phyloP scores from a whole-genome alignment of 2,888 invertebrate genomes.

The Drosophila neonasuta region DNA sequence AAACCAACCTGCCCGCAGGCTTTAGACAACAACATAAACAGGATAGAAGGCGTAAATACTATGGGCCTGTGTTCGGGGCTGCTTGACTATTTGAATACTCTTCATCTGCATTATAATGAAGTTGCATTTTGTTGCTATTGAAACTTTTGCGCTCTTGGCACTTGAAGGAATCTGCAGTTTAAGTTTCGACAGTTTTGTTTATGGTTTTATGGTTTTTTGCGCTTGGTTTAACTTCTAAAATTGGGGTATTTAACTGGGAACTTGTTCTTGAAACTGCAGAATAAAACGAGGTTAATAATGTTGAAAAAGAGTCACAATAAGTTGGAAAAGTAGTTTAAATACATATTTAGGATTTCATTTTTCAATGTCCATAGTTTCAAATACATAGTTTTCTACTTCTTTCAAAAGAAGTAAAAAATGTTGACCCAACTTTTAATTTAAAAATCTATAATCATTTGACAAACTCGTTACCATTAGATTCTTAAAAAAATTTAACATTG shows the following conservation, averaged over 20 bases:
- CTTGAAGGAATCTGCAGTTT: background rate
- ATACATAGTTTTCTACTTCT: no score
- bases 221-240: background rate
- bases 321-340: no score
- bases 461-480: no score
- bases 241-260: background rate
- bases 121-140: slow-evolving; percentile 1
- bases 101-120: background rate
- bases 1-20: slow-evolving; percentile 27
- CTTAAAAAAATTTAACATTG: no score
- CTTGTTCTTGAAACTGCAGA: no score
- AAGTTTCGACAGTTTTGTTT: slow-evolving; percentile 1
- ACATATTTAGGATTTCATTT: no score
- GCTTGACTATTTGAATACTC: slow-evolving; percentile 24
- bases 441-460: no score
- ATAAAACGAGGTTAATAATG: no score
- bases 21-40: slow-evolving; percentile 31
- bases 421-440: no score
- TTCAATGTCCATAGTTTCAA: no score
- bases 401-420: no score
- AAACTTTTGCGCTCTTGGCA: background rate
- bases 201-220: background rate
- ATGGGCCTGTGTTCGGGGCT: background rate
- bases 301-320: no score
- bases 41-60: slow-evolving; percentile 6